Percentiles rank a stretch among this genome's conserved stretches.
These are phyloP conservation scores for Rambutsinella grinnellia DNA, from an alignment of 2,888 invertebrate genomes.

Conservation along the genomic window DNA sequence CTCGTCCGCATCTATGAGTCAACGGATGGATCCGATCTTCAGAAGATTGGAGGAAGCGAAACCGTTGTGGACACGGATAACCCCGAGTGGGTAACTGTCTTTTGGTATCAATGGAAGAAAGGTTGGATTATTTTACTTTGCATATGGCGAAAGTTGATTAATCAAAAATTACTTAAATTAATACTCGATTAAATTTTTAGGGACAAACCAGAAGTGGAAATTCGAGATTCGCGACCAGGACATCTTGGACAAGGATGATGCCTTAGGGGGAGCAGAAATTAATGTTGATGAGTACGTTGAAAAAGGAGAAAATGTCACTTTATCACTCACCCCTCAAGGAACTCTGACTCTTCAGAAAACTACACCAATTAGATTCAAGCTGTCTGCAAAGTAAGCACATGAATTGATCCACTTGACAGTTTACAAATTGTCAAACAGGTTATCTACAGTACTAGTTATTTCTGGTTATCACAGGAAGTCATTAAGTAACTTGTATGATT, in stretches of 20 bases:
- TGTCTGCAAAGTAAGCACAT: constrained; percentile 53
- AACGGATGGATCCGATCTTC: constrained; percentile 46
- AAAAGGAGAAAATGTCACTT: constrained; percentile 56
- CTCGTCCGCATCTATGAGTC: constrained; percentile 56
- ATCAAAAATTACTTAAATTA: constrained; percentile 33
- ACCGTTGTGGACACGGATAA: constrained; percentile 49
- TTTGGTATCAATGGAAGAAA: constrained; percentile 59
- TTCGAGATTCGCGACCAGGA: constrained; percentile 62
- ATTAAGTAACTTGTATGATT: neutral
- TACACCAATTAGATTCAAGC: constrained; percentile 57
- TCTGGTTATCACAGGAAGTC: neutral
- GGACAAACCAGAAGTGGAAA: constrained; percentile 54
- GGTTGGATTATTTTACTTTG: too few relatives aligned
- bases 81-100: constrained; percentile 62
- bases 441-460: constrained; percentile 4
- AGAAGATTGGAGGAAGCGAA: constrained; percentile 58
- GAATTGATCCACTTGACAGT: neutral
- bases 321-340: constrained; percentile 50
- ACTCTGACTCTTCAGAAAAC: constrained; percentile 58
- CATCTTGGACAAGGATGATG: constrained; percentile 57
- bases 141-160: too few relatives aligned
- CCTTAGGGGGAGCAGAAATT: constrained; percentile 58
- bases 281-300: constrained; percentile 62
- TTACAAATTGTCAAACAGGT: neutral
- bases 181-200: neutral